Conservation (phyloP, 2,797 vertebrate species). For the Myotis vivesi region DNA sequence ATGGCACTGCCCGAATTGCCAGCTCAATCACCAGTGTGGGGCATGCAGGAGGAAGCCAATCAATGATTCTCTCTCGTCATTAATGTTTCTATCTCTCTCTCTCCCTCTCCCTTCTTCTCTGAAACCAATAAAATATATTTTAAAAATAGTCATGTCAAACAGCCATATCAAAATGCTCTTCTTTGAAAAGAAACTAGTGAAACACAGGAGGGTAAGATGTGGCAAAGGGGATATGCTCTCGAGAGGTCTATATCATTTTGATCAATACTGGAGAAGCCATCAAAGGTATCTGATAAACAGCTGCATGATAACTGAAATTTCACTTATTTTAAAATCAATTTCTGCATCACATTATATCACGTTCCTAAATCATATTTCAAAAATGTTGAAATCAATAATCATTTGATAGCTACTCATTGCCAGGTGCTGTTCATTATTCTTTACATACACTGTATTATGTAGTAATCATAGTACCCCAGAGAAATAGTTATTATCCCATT, state of each 20-base stretch:
- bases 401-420: background rate
- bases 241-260: background rate
- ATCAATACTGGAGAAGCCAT: background rate
- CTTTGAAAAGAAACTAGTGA: conserved; percentile 27
- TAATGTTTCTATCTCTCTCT: too few relatives aligned
- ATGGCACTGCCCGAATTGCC: too few relatives aligned
- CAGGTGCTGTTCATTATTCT: background rate
- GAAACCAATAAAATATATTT: too few relatives aligned
- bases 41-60: too few relatives aligned
- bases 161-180: background rate
- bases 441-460: background rate
- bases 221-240: background rate
- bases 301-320: background rate
- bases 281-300: conserved; percentile 26
- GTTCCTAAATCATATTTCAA: conserved; percentile 10
- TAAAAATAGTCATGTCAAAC: conserved; percentile 17
- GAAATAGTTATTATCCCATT: background rate
- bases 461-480: background rate
- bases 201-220: background rate
- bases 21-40: too few relatives aligned
- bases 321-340: conserved; percentile 60
- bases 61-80: too few relatives aligned
- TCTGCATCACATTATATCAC: conserved; percentile 30
- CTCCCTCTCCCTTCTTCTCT: too few relatives aligned
- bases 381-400: conserved; percentile 38